Base-by-base conservation (phyloP, 2,797 vertebrate species). In the Anguilla anguilla region DNA sequence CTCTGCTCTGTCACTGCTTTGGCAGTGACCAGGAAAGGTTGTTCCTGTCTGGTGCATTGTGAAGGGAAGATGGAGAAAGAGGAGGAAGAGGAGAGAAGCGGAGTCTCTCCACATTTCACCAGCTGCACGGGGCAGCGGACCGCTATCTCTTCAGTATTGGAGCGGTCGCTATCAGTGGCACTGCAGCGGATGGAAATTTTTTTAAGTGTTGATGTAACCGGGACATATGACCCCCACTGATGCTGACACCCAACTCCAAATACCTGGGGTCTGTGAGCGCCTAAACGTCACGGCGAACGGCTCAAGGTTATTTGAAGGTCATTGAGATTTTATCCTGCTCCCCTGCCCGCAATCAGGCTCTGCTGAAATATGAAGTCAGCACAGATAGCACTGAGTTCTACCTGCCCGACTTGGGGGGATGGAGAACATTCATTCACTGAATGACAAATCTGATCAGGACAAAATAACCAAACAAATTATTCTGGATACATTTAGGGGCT, bases 231-330 rank as follows among this genome's bases (percentile, higher is more conserved):
- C n/a, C n/a, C n/a, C 31, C 69, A 35, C 69, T 0, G 69, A 31
- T 10, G n/a, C 69, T 3, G n/a, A 13, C 28, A 35, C 28, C 31
- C 28, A 3, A 11, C 69, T 28, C 28, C 69, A 35, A 35, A 28
- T 15, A 72, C 28, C 69, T 19, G n/a, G n/a, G 31, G 1, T 28
- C 69, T 13, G 69, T 10, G 31, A 35, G 9, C 25, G 4, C 17
- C 3, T 31, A 35, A 35, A 31, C 11, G 11, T 35, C 1, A 17
- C 17, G 1, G 28, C 17, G 13, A 31, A 10, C 1, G 11, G 69
- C 31, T 74, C 69, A 74, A 74, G 69, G 69, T 74, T 74, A 15
- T 35, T 74, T 74, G 69, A 74, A 74, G 69, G 31, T 74, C 69
- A 35, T 7, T 3, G 22, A n/a, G 25, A 25, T 25, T 67, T n/a